Conservation (phyloP, 2,888 invertebrate species). For the Phaedon cochleariae region DNA sequence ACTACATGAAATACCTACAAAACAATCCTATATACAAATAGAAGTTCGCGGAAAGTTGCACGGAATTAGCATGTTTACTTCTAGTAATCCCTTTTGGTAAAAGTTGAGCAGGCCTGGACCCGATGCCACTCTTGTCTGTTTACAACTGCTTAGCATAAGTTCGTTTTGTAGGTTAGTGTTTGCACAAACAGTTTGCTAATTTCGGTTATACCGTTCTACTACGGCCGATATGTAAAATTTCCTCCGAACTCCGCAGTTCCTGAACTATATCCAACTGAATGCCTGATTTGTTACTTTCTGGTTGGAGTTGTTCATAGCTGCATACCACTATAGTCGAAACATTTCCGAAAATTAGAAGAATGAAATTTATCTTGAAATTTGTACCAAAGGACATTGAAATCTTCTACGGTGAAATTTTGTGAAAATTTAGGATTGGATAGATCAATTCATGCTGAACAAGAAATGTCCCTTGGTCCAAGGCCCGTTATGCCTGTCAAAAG, state of each 20-base stretch:
- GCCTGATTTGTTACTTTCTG: neutral
- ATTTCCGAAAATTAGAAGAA: no score
- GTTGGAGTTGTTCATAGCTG: neutral
- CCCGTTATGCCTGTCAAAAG: no score
- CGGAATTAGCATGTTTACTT: constrained; percentile 52
- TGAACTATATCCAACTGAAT: neutral
- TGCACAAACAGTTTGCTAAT: constrained; percentile 42
- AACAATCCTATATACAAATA: constrained; percentile 49
- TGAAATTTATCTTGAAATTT: no score
- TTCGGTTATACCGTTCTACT: constrained; percentile 37
- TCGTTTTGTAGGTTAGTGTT: constrained; percentile 39
- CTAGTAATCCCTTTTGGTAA: constrained; percentile 45
- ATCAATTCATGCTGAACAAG: no score
- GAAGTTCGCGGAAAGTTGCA: constrained; percentile 46
- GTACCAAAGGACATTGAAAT: no score
- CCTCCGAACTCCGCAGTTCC: neutral
- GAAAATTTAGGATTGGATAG: no score
- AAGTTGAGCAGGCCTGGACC: constrained; percentile 28
- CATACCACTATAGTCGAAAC: no score
- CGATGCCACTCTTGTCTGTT: constrained; percentile 35
- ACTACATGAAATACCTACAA: constrained; percentile 25
- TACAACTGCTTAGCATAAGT: constrained; percentile 43
- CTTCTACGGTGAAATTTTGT: no score
- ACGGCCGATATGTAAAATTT: constrained; percentile 37
- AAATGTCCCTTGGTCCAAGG: no score